A percentile compares a stretch with the other conserved stretches of the same genome.
Evolutionary conservation across 2,113 vertebrate species (phyloP).

Genomic region (Prunella fulvescens): DNA sequence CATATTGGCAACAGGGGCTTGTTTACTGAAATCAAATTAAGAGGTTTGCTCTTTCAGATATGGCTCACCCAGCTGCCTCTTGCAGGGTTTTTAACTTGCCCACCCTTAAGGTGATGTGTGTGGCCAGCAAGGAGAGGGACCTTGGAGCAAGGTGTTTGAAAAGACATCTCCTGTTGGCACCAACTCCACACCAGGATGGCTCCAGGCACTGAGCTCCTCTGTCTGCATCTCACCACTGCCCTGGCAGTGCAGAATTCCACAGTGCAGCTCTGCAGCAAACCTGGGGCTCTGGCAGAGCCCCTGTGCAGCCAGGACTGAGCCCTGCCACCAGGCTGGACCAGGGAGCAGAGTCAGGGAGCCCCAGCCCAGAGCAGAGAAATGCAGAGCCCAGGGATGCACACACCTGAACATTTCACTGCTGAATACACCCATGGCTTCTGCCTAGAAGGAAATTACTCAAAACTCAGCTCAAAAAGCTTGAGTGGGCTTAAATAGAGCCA

Average conservation of each 20-base stretch:
- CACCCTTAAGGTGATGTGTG: accelerated
- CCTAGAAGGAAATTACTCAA: neutral
- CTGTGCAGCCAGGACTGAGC: neutral
- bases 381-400: neutral
- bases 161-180: neutral
- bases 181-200: neutral
- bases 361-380: neutral
- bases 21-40: neutral
- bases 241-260: neutral
- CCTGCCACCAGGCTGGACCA: accelerated
- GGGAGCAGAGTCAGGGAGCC: neutral
- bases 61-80: neutral
- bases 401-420: neutral
- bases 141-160: neutral
- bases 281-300: neutral
- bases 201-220: accelerated
- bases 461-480: neutral
- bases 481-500: neutral
- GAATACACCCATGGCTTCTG: neutral
- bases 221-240: neutral
- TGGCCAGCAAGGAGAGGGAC: neutral
- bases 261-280: neutral
- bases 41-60: neutral
- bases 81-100: neutral
- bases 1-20: neutral